These are phyloP conservation scores for Sapajus apella DNA, from an alignment of 2,113 vertebrate species.

Conservation along the genomic window DNA sequence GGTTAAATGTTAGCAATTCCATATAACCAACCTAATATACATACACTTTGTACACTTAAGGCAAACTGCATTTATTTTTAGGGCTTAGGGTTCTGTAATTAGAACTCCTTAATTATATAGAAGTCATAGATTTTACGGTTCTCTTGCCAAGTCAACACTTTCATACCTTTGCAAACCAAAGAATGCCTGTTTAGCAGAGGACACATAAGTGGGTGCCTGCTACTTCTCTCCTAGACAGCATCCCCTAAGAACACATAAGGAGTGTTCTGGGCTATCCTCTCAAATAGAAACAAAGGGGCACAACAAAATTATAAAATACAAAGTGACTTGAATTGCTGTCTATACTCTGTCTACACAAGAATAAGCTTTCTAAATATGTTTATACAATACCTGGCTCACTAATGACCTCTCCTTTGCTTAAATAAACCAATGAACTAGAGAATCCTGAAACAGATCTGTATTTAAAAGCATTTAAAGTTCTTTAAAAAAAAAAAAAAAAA, in stretches of 20 bases:
- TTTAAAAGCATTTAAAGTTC: neutral
- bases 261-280: neutral
- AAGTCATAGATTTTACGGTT: neutral
- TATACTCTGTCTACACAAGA: neutral
- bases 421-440: slow-evolving; percentile 6
- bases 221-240: neutral
- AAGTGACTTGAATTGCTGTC: neutral
- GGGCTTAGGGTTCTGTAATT: neutral
- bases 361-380: neutral
- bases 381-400: neutral
- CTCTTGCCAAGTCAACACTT: neutral
- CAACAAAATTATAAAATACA: neutral
- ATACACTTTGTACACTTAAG: neutral
- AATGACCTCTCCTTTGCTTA: neutral
- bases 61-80: slow-evolving; percentile 2
- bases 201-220: neutral
- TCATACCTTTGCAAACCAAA: neutral
- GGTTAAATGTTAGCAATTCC: neutral
- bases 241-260: neutral
- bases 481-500: neutral
- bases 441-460: neutral
- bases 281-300: neutral
- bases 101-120: neutral
- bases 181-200: neutral
- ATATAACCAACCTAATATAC: neutral